Percentiles rank a stretch among this genome's conserved stretches.
phyloP scores from a whole-genome alignment of 2,797 vertebrate species.

The Spea hammondii region DNA sequence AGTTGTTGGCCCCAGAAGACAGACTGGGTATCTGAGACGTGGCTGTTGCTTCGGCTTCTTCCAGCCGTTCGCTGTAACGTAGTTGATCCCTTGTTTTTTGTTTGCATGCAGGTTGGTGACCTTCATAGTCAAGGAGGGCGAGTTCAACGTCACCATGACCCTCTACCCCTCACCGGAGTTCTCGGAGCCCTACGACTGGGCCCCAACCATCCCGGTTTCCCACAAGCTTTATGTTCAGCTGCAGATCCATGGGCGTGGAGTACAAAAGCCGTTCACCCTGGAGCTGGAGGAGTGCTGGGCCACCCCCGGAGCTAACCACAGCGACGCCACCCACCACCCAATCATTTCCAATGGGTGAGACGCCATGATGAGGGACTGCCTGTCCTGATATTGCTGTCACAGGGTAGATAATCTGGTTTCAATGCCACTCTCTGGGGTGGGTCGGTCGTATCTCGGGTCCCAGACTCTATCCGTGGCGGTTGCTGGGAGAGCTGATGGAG shows the following conservation, averaged over 20 bases:
- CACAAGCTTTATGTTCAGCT: constrained; percentile 58
- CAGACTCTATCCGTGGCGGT: too few species aligned
- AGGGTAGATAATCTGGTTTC: too few species aligned
- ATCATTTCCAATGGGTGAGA: constrained; percentile 64
- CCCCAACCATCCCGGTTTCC: fast-evolving
- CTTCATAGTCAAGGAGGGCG: constrained; percentile 60
- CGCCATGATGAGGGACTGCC: not conserved
- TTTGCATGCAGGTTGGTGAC: constrained; percentile 57
- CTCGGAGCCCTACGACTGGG: constrained; percentile 40
- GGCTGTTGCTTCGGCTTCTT: too few species aligned
- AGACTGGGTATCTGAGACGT: too few species aligned
- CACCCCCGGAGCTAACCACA: constrained; percentile 41
- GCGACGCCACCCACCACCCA: not conserved
- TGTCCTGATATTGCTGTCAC: too few species aligned
- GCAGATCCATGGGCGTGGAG: constrained; percentile 59
- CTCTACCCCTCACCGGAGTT: constrained; percentile 57
- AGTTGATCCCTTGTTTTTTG: not conserved
- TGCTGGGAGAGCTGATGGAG: too few species aligned
- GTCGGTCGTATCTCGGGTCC: too few species aligned
- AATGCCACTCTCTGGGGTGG: too few species aligned
- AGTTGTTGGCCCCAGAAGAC: too few species aligned
- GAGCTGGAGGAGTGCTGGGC: constrained; percentile 65
- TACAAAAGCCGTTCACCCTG: constrained; percentile 59
- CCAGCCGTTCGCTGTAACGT: too few species aligned
- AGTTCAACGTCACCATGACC: constrained; percentile 60